Conservation (phyloP, 1,140 invertebrate species). For the Carcinoscorpius rotundicauda region DNA sequence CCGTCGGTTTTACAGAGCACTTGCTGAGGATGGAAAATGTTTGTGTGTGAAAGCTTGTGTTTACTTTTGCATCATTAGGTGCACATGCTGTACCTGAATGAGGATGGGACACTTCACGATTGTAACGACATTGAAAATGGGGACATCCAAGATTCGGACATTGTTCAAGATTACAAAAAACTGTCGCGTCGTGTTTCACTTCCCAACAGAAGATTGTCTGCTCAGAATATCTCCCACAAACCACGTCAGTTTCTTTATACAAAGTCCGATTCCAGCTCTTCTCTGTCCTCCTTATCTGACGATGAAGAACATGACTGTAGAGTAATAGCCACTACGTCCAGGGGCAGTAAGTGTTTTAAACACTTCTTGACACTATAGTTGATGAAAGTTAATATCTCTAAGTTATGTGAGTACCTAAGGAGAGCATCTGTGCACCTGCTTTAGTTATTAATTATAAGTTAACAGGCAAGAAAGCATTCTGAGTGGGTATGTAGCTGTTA, state of each 20-base stretch:
- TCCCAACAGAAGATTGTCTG: conserved; percentile 11
- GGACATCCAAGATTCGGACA: conserved; percentile 53
- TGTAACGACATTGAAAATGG: conserved; percentile 56
- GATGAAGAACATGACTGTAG: conserved; percentile 52
- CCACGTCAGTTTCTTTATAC: conserved; percentile 47
- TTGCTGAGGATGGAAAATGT: too few species aligned
- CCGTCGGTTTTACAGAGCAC: too few species aligned
- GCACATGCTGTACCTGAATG: conserved; percentile 61
- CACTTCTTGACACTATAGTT: not conserved
- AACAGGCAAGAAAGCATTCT: too few species aligned
- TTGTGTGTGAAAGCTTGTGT: conserved; percentile 22
- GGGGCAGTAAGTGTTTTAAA: conserved; percentile 35
- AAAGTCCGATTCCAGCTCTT: conserved; percentile 41
- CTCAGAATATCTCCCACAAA: conserved; percentile 43
- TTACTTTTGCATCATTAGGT: conserved; percentile 37
- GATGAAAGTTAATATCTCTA: too few species aligned
- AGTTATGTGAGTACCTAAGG: too few species aligned
- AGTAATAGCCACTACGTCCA: conserved; percentile 45
- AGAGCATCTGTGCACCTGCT: too few species aligned
- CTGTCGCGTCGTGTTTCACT: conserved; percentile 29
- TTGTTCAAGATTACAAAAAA: conserved; percentile 69
- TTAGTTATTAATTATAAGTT: too few species aligned
- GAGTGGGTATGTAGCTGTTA: too few species aligned
- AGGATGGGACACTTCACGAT: conserved; percentile 62
- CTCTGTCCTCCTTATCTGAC: conserved; percentile 34